Conservation (phyloP, 2,888 invertebrate species). For the Parelbella ahira region DNA sequence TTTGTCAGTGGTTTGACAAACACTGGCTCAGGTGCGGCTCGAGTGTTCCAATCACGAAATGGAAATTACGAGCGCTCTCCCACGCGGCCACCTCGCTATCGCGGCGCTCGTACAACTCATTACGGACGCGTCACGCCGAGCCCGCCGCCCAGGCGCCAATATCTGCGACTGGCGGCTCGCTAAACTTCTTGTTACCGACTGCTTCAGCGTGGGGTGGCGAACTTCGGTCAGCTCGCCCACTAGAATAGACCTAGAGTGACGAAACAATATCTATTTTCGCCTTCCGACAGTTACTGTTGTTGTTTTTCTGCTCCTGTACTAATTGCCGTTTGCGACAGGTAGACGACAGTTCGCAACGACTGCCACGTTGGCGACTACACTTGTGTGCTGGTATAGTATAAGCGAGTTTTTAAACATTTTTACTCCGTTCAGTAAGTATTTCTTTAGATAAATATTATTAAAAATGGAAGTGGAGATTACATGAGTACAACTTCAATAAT, state of each 20-base stretch:
- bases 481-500: no score
- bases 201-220: constrained; percentile 4
- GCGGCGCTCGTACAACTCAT: constrained; percentile 29
- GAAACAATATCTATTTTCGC: constrained; percentile 48
- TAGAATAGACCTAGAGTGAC: constrained; percentile 45
- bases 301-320: constrained; percentile 39
- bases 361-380: constrained; percentile 42
- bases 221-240: constrained; percentile 12
- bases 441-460: no score
- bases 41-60: constrained; percentile 51
- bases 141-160: constrained; percentile 1
- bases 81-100: constrained; percentile 19
- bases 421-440: constrained; percentile 15
- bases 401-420: constrained; percentile 31
- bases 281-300: constrained; percentile 46
- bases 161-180: constrained; percentile 3
- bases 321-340: no score
- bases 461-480: no score
- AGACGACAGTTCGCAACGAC: no score
- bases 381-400: no score
- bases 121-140: constrained; percentile 9
- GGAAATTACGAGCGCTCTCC: constrained; percentile 46
- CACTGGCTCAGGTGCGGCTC: constrained; percentile 45
- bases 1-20: constrained; percentile 44
- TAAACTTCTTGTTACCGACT: constrained; percentile 7